Conservation (phyloP, 1,140 invertebrate species). For the Mactra quadrangularis region DNA sequence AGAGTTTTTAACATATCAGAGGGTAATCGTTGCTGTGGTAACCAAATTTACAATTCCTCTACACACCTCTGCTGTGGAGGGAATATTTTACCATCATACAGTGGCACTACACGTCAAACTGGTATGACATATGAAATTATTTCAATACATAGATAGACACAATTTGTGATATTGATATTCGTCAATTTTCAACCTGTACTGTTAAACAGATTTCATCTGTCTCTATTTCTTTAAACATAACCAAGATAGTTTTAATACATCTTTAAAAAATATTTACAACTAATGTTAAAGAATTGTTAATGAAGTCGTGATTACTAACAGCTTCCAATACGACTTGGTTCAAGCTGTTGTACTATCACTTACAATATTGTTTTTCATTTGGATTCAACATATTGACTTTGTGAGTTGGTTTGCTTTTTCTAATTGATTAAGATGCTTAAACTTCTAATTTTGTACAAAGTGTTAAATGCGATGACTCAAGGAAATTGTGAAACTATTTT, state of each 20-base stretch:
- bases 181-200: not conserved
- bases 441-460: too few species aligned
- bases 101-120: not conserved
- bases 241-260: not conserved
- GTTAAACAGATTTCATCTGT: not conserved
- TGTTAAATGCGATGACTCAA: too few species aligned
- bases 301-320: too few species aligned
- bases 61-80: not conserved
- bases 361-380: too few species aligned
- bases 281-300: too few species aligned
- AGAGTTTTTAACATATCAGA: not conserved
- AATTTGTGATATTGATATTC: not conserved
- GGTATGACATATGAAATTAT: not conserved
- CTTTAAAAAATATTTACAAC: too few species aligned
- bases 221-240: not conserved
- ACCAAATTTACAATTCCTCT: not conserved
- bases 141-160: not conserved
- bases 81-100: not conserved
- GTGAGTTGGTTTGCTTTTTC: too few species aligned
- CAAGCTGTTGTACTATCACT: too few species aligned
- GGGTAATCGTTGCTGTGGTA: constrained; percentile 1
- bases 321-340: too few species aligned
- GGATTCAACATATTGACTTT: too few species aligned
- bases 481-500: too few species aligned
- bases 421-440: too few species aligned